Conservation (phyloP, 2,888 invertebrate species). For the Cerceris ruficornis region DNA sequence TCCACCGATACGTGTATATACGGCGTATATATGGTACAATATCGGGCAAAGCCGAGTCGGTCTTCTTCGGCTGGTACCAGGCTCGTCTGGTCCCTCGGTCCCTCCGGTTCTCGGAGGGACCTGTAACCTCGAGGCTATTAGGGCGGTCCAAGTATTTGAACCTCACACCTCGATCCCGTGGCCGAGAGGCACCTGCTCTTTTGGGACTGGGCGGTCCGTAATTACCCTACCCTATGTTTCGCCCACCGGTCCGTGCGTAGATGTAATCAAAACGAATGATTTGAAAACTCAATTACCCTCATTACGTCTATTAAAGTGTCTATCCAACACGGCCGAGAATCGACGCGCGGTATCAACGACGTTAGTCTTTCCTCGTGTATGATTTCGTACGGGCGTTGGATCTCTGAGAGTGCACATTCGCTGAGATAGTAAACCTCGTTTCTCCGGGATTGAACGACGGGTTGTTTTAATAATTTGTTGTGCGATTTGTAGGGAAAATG, state of each 20-base stretch:
- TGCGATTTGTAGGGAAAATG: no score
- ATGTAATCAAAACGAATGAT: conserved; percentile 80
- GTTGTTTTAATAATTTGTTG: no score
- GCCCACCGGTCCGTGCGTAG: conserved; percentile 76
- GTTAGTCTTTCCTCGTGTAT: conserved; percentile 6
- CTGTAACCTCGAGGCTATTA: conserved; percentile 79
- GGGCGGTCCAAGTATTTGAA: conserved; percentile 80
- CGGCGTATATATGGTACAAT: not conserved
- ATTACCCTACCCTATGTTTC: conserved; percentile 79
- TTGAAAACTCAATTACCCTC: conserved; percentile 81
- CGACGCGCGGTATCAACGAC: conserved; percentile 28
- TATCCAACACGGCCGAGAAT: conserved; percentile 51
- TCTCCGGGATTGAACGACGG: no score
- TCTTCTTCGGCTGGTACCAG: conserved; percentile 4
- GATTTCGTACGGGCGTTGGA: not conserved
- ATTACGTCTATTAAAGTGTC: conserved; percentile 77
- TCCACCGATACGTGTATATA: conserved; percentile 25
- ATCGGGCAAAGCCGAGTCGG: not conserved
- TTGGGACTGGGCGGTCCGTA: conserved; percentile 79
- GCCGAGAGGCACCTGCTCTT: conserved; percentile 79
- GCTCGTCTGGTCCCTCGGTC: conserved; percentile 65
- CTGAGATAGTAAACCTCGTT: no score
- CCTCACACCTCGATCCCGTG: conserved; percentile 79
- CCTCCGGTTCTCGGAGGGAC: conserved; percentile 74
- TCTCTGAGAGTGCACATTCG: no score